Evolutionary conservation across 1,140 invertebrate genomes (phyloP).

Genomic region (Drosophila tani): DNA sequence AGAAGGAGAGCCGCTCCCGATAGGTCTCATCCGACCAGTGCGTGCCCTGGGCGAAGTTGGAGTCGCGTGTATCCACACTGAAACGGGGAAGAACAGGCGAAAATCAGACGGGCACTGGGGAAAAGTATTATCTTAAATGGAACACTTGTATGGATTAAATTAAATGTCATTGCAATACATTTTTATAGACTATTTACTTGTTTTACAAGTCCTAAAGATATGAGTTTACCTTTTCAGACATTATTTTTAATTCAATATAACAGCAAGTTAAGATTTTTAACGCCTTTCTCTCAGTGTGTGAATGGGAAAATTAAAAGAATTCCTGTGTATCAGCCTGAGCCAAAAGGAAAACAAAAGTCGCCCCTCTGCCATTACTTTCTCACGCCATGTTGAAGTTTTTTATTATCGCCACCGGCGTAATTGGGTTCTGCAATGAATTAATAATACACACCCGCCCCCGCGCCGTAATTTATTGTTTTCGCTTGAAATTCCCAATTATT

Average conservation of each 20-base stretch:
- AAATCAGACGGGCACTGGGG: conserved; percentile 13
- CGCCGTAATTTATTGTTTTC: conserved; percentile 73
- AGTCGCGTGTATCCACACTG: conserved; percentile 90
- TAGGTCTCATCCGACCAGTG: conserved; percentile 89
- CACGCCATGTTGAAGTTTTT: conserved; percentile 47
- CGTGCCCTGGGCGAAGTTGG: conserved; percentile 87
- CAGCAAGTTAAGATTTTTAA: conserved; percentile 1
- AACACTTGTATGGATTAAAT: too few relatives aligned
- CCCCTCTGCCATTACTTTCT: conserved; percentile 28
- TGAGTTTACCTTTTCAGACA: too few relatives aligned
- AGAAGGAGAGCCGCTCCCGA: conserved; percentile 88
- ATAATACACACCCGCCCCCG: conserved; percentile 51
- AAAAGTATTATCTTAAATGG: background rate
- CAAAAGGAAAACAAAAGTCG: conserved; percentile 50
- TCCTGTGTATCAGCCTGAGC: conserved; percentile 18
- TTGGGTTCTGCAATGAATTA: conserved; percentile 76
- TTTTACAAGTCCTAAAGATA: too few relatives aligned
- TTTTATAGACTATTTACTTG: too few relatives aligned
- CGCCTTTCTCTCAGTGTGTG: background rate
- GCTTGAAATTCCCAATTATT: conserved; percentile 75
- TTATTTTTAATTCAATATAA: background rate
- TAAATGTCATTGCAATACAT: too few relatives aligned
- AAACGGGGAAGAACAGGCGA: conserved; percentile 70
- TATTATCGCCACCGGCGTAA: conserved; percentile 47
- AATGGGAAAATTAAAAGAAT: conserved; percentile 25